Evolutionary conservation across 2,888 invertebrate genomes (phyloP).

Genomic region (Odontocolon sp.): DNA sequence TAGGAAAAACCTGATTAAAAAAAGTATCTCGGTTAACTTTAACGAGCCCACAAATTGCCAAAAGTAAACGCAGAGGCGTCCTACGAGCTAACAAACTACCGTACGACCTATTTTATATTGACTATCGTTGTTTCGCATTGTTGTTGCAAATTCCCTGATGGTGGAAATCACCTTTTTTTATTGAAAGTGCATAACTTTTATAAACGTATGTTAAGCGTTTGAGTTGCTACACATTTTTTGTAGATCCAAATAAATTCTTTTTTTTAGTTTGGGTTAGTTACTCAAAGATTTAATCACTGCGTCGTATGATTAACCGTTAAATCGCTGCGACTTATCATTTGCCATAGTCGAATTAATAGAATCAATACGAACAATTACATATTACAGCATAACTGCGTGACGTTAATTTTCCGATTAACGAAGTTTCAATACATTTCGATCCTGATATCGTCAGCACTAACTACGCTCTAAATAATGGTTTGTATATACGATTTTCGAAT

Average conservation of each 20-base stretch:
- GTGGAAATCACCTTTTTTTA: too few species aligned
- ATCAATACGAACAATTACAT: conserved; percentile 27
- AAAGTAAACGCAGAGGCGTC: neutral
- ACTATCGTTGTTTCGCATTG: neutral
- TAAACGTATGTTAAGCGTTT: too few species aligned
- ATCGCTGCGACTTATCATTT: conserved; percentile 9
- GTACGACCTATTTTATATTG: too few species aligned
- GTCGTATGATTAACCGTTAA: neutral
- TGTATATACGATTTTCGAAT: conserved; percentile 4
- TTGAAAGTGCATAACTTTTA: too few species aligned
- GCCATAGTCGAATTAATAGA: conserved; percentile 39
- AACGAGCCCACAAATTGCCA: neutral
- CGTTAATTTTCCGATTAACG: conserved; percentile 49
- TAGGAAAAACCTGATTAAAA: too few species aligned
- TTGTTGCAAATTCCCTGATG: too few species aligned
- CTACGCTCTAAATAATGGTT: conserved; percentile 19
- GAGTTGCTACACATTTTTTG: too few species aligned
- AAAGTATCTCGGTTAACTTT: neutral
- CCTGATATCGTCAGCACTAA: conserved; percentile 34
- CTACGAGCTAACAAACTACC: neutral
- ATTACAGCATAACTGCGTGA: neutral
- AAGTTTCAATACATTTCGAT: conserved; percentile 28
- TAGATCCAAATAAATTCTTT: too few species aligned
- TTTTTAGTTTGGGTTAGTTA: too few species aligned
- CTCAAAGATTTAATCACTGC: neutral